phyloP scores from a whole-genome alignment of 2,797 vertebrate genomes.

The Silurus lanzhouensis region DNA sequence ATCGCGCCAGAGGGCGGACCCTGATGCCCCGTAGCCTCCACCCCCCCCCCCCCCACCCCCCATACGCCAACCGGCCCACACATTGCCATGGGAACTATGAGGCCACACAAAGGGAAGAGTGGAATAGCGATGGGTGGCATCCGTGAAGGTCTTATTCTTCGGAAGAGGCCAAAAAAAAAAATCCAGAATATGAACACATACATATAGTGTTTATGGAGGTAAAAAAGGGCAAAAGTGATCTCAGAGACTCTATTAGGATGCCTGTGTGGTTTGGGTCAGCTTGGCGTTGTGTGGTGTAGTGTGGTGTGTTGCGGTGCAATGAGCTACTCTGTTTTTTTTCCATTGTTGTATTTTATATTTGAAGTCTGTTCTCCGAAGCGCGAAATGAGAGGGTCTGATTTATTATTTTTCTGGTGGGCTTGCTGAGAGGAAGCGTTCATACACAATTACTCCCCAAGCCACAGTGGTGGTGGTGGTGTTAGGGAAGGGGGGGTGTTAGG shows the following conservation, averaged over 20 bases:
- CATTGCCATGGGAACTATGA: constrained; percentile 79
- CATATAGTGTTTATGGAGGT: not conserved
- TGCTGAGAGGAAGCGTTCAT: constrained; percentile 79
- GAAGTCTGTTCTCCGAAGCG: constrained; percentile 83
- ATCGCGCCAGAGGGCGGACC: constrained; percentile 56
- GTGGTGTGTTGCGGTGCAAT: constrained; percentile 55
- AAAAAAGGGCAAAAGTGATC: constrained; percentile 1
- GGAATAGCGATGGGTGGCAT: constrained; percentile 52
- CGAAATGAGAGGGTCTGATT: constrained; percentile 85
- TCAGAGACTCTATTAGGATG: not conserved
- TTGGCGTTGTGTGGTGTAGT: constrained; percentile 1
- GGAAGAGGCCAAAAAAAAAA: constrained; percentile 24
- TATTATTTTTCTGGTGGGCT: constrained; percentile 83
- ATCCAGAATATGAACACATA: not conserved
- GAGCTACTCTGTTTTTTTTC: constrained; percentile 17
- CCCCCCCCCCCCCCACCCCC: constrained; percentile 49
- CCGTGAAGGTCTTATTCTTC: constrained; percentile 53
- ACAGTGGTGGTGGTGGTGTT: constrained; percentile 55
- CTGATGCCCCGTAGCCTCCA: constrained; percentile 71
- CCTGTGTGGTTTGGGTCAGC: constrained; percentile 33
- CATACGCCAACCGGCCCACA: constrained; percentile 73
- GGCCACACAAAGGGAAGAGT: constrained; percentile 67
- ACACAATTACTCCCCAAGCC: constrained; percentile 78
- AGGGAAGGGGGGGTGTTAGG: constrained; percentile 46
- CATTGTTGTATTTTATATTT: constrained; percentile 68